Percentiles rank a stretch among this genome's conserved stretches.
phyloP scores from a whole-genome alignment of 1,140 invertebrate genomes.

The Drosophila hydei region DNA sequence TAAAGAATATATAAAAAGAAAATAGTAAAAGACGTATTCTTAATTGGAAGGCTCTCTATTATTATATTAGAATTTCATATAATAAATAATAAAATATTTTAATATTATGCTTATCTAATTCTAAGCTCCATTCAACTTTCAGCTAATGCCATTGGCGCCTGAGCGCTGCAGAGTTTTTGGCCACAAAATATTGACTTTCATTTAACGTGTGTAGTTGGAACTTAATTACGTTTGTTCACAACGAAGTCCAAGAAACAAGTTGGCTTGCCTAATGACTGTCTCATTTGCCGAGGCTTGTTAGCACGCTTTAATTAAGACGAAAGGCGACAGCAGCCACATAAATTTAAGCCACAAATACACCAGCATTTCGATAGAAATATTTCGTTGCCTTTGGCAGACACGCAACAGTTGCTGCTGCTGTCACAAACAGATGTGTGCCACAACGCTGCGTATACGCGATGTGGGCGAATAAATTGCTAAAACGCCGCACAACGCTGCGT shows the following conservation, averaged over 20 bases:
- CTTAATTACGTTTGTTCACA: slow-evolving; percentile 35
- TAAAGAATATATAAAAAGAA: no score
- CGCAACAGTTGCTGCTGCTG: slow-evolving; percentile 33
- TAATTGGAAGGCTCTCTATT: no score
- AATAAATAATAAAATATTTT: no score
- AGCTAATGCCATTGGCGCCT: slow-evolving; percentile 15
- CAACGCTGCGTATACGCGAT: slow-evolving; percentile 31
- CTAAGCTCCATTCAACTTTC: neutral
- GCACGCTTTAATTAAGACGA: slow-evolving; percentile 29
- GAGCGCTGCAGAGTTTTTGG: slow-evolving; percentile 8
- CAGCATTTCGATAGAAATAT: slow-evolving; percentile 3
- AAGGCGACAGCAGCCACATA: slow-evolving; percentile 33
- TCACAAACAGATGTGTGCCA: neutral
- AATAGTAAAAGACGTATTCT: no score
- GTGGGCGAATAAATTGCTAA: slow-evolving; percentile 32
- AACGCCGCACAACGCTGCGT: slow-evolving; percentile 16
- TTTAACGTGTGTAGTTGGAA: slow-evolving; percentile 18
- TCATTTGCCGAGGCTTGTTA: slow-evolving; percentile 35
- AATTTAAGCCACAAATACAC: slow-evolving; percentile 17
- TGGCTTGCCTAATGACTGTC: slow-evolving; percentile 37
- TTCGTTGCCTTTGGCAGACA: slow-evolving; percentile 1
- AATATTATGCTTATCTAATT: neutral
- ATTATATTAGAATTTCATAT: no score
- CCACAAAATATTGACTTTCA: slow-evolving; percentile 36
- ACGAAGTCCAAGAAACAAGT: neutral